A percentile compares a stretch with the other conserved stretches of the same genome.
Evolutionary conservation across 2,797 vertebrate genomes (phyloP).

Genomic region (Tinamus major): DNA sequence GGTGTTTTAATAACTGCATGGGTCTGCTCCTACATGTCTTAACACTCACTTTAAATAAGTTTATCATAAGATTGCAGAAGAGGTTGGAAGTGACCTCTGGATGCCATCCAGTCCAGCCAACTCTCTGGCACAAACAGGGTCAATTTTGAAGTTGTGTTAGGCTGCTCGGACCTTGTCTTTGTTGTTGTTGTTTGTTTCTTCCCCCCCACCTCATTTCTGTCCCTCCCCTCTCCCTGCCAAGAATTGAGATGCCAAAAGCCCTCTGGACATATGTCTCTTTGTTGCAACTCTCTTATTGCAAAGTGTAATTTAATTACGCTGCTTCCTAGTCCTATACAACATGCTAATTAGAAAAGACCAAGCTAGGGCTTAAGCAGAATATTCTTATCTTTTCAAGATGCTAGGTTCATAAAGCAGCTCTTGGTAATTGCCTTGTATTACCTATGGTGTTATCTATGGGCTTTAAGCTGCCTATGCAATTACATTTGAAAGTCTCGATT

Average conservation of each 20-base stretch:
- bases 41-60: neutral
- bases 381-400: neutral
- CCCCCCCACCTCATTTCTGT: neutral
- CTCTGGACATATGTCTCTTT: neutral
- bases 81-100: neutral
- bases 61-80: neutral
- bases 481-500: neutral
- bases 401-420: neutral
- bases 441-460: rapidly evolving
- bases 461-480: neutral
- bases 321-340: neutral
- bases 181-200: no score
- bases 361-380: neutral
- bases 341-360: neutral
- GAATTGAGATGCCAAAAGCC: neutral
- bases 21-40: neutral
- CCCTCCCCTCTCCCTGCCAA: neutral
- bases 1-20: neutral
- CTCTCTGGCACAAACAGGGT: neutral
- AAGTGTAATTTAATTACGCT: neutral
- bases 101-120: neutral
- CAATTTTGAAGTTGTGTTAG: neutral
- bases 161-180: neutral
- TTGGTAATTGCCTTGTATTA: neutral
- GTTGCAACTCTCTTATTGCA: neutral